phyloP scores from a whole-genome alignment of 2,888 invertebrate species.

The Lepetodrilus schrolli region DNA sequence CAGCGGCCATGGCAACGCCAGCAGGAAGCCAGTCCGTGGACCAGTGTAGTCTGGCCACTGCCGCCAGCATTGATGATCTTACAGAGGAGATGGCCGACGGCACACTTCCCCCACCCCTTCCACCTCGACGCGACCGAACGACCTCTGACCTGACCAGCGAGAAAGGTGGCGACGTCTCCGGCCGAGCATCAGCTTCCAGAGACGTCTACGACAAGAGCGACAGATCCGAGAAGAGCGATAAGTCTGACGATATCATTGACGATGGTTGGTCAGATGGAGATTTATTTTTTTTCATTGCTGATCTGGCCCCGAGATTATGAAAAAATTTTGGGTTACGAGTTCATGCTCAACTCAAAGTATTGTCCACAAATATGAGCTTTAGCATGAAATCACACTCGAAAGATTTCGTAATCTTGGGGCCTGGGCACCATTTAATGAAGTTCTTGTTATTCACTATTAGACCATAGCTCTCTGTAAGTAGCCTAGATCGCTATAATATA shows the following conservation, averaged over 20 bases:
- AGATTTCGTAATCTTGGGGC: too few relatives aligned
- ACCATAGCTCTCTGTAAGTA: too few relatives aligned
- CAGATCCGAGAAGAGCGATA: conserved; percentile 38
- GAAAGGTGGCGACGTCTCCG: conserved; percentile 39
- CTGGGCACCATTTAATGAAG: too few relatives aligned
- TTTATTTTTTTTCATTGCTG: too few relatives aligned
- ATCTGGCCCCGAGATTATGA: too few relatives aligned
- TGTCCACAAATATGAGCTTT: too few relatives aligned
- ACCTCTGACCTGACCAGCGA: conserved; percentile 41
- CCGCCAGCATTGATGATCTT: conserved; percentile 42
- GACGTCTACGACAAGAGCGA: conserved; percentile 34
- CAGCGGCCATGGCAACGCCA: conserved; percentile 38
- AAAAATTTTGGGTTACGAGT: too few relatives aligned
- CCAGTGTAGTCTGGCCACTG: conserved; percentile 37
- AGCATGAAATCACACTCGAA: too few relatives aligned
- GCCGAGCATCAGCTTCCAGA: conserved; percentile 46
- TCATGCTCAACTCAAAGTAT: too few relatives aligned
- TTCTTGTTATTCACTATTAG: too few relatives aligned
- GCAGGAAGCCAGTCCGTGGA: conserved; percentile 34
- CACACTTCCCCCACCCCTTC: conserved; percentile 56
- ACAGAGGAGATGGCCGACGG: conserved; percentile 41
- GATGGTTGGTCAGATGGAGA: too few relatives aligned
- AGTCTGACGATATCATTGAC: conserved; percentile 43
- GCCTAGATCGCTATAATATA: too few relatives aligned
- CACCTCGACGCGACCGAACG: conserved; percentile 55